Percentiles rank a stretch among this genome's conserved stretches.
phyloP scores from a whole-genome alignment of 2,888 invertebrate species.

The Rugalucina vietnamica region DNA sequence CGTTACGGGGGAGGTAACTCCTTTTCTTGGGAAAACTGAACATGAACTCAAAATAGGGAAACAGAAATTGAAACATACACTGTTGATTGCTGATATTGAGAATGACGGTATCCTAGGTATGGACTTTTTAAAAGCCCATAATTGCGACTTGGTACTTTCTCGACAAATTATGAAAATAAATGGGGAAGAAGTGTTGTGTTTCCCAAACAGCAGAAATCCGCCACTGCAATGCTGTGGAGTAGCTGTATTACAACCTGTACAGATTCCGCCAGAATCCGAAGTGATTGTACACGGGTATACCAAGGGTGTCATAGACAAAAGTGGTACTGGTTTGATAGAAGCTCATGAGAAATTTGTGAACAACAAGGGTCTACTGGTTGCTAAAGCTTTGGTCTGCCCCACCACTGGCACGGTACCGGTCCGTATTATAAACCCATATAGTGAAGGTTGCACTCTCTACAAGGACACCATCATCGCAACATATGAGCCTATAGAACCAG shows the following conservation, averaged over 20 bases:
- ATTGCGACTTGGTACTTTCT: background rate
- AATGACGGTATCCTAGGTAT: background rate
- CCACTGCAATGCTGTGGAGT: background rate
- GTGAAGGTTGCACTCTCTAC: background rate
- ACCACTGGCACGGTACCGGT: background rate
- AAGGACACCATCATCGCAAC: background rate
- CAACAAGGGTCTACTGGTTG: background rate
- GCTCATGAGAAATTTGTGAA: background rate
- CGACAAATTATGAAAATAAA: background rate
- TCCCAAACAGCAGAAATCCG: background rate
- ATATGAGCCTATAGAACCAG: background rate
- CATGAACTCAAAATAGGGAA: conserved; percentile 9
- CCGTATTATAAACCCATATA: background rate
- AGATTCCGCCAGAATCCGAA: background rate
- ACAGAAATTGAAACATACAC: conserved; percentile 16
- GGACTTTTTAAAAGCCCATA: background rate
- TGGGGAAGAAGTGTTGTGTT: background rate
- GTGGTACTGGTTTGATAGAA: background rate
- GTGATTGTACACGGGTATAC: background rate
- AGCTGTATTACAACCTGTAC: background rate
- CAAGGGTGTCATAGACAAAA: background rate
- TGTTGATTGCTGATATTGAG: background rate
- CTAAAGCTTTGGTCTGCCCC: background rate
- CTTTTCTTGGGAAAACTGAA: conserved; percentile 34
- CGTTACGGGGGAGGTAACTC: conserved; percentile 38